phyloP scores from a whole-genome alignment of 2,113 vertebrate genomes.

The Stictonetta naevosa region DNA sequence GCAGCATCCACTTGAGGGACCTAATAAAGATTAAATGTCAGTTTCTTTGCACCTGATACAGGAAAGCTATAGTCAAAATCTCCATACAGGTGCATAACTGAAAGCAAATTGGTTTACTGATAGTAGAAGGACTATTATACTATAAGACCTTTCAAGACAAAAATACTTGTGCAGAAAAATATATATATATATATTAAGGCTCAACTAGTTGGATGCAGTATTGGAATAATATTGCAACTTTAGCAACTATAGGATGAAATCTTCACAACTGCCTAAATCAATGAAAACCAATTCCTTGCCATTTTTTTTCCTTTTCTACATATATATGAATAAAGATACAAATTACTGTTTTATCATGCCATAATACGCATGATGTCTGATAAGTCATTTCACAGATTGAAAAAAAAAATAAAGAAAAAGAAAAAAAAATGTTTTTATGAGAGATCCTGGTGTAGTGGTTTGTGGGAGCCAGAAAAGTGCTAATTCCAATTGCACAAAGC shows the following conservation, averaged over 20 bases:
- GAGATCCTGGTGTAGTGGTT: neutral
- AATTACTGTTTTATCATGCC: neutral
- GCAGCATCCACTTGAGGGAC: neutral
- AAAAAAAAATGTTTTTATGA: neutral
- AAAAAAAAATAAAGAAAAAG: neutral
- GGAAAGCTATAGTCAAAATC: neutral
- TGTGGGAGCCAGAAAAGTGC: constrained; percentile 5
- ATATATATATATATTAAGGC: neutral
- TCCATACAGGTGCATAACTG: neutral
- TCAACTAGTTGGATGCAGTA: neutral
- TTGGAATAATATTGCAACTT: neutral
- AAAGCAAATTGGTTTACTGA: neutral
- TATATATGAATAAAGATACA: neutral
- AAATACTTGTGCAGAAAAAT: neutral
- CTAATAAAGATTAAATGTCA: neutral
- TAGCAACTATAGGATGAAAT: neutral
- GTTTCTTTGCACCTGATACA: neutral
- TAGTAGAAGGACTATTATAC: neutral
- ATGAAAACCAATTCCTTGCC: neutral
- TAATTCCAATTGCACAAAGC: neutral
- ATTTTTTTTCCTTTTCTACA: neutral
- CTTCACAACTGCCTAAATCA: neutral
- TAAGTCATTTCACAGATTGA: neutral
- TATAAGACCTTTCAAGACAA: neutral
- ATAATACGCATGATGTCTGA: neutral